These are phyloP conservation scores for Entosphenus tridentatus DNA, from an alignment of 2,113 vertebrate genomes.

Conservation along the genomic window DNA sequence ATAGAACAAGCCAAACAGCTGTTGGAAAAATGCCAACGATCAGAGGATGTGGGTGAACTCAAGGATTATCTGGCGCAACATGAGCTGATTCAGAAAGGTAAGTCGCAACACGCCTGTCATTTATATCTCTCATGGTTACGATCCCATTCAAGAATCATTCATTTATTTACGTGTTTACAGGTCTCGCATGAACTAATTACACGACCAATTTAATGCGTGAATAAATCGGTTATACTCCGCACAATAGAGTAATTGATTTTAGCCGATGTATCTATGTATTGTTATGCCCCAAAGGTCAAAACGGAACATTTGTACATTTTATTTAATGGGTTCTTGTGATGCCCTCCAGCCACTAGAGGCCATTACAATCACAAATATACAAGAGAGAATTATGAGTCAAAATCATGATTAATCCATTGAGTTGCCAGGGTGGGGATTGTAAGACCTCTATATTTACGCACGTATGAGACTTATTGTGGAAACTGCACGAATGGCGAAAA, in stretches of 20 bases:
- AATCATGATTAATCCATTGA: too few relatives aligned
- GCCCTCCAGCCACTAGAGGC: too few relatives aligned
- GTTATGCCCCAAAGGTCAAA: too few relatives aligned
- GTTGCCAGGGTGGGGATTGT: too few relatives aligned
- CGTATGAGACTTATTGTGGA: too few relatives aligned
- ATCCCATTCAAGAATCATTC: background rate
- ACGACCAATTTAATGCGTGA: constrained; percentile 1
- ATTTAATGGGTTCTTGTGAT: too few relatives aligned
- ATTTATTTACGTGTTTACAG: too few relatives aligned
- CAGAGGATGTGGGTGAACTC: constrained; percentile 20
- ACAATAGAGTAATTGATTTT: constrained; percentile 1
- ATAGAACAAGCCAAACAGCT: constrained; percentile 47
- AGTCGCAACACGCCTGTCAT: constrained; percentile 4
- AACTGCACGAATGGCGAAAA: too few relatives aligned
- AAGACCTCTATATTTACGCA: too few relatives aligned
- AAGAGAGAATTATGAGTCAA: too few relatives aligned
- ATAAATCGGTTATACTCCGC: background rate
- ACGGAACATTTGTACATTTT: too few relatives aligned
- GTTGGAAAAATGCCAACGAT: constrained; percentile 22
- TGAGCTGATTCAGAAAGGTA: constrained; percentile 39
- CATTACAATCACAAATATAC: too few relatives aligned
- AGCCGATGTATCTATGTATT: background rate
- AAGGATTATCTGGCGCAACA: constrained; percentile 28
- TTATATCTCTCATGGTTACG: background rate
- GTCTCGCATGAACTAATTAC: background rate